Percentiles rank a stretch among this genome's conserved stretches.
phyloP scores from a whole-genome alignment of 1,140 invertebrate genomes.

The Zaprionus gabonicus region DNA sequence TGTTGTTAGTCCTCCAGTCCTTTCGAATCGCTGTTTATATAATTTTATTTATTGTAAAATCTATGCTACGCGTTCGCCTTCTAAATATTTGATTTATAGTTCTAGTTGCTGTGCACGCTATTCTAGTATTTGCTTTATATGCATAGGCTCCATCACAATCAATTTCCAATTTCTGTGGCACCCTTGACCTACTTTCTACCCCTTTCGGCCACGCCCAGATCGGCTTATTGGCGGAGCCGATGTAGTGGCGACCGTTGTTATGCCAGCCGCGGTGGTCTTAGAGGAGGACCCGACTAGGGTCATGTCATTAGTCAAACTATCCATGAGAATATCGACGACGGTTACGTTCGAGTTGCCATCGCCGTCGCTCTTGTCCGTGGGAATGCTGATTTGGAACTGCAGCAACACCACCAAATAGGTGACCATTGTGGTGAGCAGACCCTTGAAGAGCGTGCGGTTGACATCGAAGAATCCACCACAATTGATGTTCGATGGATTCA shows the following conservation, averaged over 20 bases:
- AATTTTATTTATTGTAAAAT: slow-evolving; percentile 16
- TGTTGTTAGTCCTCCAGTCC: too few relatives aligned
- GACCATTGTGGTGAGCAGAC: slow-evolving; percentile 89
- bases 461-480: slow-evolving; percentile 89
- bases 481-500: slow-evolving; percentile 89
- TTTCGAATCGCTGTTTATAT: neutral
- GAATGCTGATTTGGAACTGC: slow-evolving; percentile 90
- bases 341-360: slow-evolving; percentile 57
- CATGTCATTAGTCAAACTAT: slow-evolving; percentile 66
- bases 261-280: slow-evolving; percentile 16
- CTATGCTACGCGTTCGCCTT: slow-evolving; percentile 19
- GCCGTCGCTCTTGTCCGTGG: slow-evolving; percentile 77
- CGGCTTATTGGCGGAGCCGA: slow-evolving; percentile 3
- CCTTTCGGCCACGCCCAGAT: slow-evolving; percentile 51
- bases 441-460: slow-evolving; percentile 88
- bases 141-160: slow-evolving; percentile 12
- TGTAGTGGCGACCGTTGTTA: slow-evolving; percentile 26
- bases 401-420: slow-evolving; percentile 89
- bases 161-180: slow-evolving; percentile 3
- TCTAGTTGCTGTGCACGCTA: slow-evolving; percentile 15
- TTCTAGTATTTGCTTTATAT: slow-evolving; percentile 14
- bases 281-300: slow-evolving; percentile 48
- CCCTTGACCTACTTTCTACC: slow-evolving; percentile 40
- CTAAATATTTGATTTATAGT: slow-evolving; percentile 3
- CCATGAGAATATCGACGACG: slow-evolving; percentile 63